Conservation (phyloP, 2,797 vertebrate genomes). For the Trichosurus vulpecula region DNA sequence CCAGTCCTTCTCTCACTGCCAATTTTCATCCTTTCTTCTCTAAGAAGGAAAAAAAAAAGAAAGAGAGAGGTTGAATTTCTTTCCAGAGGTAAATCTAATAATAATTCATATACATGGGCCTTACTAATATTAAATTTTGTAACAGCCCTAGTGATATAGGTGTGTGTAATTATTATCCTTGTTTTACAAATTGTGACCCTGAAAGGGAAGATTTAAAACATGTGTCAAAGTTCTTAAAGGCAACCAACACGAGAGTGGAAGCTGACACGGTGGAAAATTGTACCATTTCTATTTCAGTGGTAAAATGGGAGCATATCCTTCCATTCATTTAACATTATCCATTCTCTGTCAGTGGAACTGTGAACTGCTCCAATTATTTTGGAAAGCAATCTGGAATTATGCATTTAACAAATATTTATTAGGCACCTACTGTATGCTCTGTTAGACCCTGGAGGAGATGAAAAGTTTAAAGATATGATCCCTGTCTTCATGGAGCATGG, state of each 20-base stretch:
- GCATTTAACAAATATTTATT: slow-evolving; percentile 25
- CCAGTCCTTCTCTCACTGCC: not conserved
- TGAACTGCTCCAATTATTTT: not conserved
- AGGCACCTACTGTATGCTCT: not conserved
- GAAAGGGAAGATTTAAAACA: slow-evolving; percentile 19
- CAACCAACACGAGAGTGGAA: slow-evolving; percentile 29
- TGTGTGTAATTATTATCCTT: not conserved
- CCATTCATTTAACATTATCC: not conserved
- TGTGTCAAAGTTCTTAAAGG: not conserved
- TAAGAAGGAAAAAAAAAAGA: not conserved
- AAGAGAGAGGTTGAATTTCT: not conserved
- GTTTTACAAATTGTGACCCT: not conserved
- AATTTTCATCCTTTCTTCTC: slow-evolving; percentile 40
- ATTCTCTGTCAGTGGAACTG: not conserved
- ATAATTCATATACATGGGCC: not conserved
- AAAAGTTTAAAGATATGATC: not conserved
- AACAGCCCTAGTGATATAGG: slow-evolving; percentile 16
- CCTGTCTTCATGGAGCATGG: not conserved
- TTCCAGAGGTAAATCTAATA: slow-evolving; percentile 43
- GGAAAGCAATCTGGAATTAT: not conserved
- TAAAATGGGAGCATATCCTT: not conserved
- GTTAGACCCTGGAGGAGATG: slow-evolving; percentile 5
- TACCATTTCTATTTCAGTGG: not conserved
- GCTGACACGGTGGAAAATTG: not conserved
- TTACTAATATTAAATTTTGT: slow-evolving; percentile 34